Evolutionary conservation across 2,113 vertebrate species (phyloP).

Genomic region (Corydoras maculifer): DNA sequence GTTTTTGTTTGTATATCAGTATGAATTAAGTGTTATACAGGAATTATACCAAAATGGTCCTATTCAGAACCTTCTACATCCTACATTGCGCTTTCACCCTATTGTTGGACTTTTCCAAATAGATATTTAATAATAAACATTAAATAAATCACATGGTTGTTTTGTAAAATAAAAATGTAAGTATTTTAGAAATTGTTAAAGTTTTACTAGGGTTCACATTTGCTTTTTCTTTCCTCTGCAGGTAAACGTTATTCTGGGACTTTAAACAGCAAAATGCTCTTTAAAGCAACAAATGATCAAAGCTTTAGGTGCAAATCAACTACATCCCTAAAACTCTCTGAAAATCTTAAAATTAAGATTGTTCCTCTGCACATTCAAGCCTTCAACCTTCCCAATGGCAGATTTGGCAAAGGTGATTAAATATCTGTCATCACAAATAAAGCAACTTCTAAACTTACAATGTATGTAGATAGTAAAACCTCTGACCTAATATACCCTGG

Average conservation of each 20-base stretch:
- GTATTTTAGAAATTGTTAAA: too few species aligned
- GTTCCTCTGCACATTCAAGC: constrained; percentile 74
- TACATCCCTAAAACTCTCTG: constrained; percentile 54
- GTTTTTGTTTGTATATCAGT: too few species aligned
- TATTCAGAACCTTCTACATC: too few species aligned
- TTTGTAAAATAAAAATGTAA: too few species aligned
- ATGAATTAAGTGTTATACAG: too few species aligned
- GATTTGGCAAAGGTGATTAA: constrained; percentile 71
- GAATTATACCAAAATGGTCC: too few species aligned
- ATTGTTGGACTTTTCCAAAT: too few species aligned
- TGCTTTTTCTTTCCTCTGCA: constrained; percentile 12
- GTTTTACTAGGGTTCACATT: neutral
- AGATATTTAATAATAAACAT: too few species aligned
- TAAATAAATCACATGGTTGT: too few species aligned
- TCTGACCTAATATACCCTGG: too few species aligned
- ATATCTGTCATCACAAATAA: neutral
- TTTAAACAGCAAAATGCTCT: constrained; percentile 55
- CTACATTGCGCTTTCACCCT: too few species aligned
- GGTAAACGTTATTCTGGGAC: constrained; percentile 49
- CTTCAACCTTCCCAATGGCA: constrained; percentile 61
- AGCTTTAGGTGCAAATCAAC: constrained; percentile 75
- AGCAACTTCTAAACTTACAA: neutral
- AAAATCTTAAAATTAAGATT: constrained; percentile 63
- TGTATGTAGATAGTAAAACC: too few species aligned
- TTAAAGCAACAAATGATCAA: constrained; percentile 56